A percentile compares a stretch with the other conserved stretches of the same genome.
These are phyloP conservation scores for Muscidifurax raptorellus DNA, from an alignment of 1,140 invertebrate genomes.

Conservation along the genomic window DNA sequence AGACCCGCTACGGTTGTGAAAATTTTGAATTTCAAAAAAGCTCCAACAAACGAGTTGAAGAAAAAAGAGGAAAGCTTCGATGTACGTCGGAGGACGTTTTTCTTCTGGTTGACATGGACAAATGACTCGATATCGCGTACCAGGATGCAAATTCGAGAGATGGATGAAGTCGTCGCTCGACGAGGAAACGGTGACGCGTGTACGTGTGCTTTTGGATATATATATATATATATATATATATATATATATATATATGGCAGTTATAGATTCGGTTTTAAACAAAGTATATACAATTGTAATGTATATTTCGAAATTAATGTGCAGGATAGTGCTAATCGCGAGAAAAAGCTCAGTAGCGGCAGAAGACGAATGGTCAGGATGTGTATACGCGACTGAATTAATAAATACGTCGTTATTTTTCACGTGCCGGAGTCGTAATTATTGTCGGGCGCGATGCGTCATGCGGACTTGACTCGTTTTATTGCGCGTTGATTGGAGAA, in stretches of 20 bases:
- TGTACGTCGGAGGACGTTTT: too few species aligned
- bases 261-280: too few species aligned
- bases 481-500: background rate
- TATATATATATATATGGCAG: too few species aligned
- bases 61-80: too few species aligned
- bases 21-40: background rate
- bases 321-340: background rate
- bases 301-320: background rate
- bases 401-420: constrained; percentile 37
- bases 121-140: background rate
- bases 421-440: background rate
- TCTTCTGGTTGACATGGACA: background rate
- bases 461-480: background rate
- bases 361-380: constrained; percentile 58
- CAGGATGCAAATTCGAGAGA: background rate
- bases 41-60: background rate
- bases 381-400: background rate
- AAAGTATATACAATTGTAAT: too few species aligned
- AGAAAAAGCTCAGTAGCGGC: constrained; percentile 40
- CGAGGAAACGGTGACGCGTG: background rate
- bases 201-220: background rate
- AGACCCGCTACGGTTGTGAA: too few species aligned
- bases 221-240: too few species aligned
- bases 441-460: background rate
- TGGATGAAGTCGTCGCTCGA: background rate